Evolutionary conservation across 2,797 vertebrate species (phyloP).

Genomic region (Sebastes reedi): DNA sequence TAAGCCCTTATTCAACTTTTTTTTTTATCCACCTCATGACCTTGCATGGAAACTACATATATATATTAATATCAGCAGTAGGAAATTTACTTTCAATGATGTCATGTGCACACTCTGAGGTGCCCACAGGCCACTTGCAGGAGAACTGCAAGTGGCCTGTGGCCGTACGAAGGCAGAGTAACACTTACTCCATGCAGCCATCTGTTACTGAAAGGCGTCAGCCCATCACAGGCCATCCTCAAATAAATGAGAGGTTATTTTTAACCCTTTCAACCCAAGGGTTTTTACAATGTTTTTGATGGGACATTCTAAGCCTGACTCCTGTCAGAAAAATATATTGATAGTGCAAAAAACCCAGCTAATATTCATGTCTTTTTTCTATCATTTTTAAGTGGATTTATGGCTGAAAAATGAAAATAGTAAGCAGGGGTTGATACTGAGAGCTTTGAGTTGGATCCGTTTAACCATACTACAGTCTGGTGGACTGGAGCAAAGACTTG

Average conservation of each 20-base stretch:
- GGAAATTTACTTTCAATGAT: background rate
- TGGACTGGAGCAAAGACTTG: background rate
- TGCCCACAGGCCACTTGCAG: background rate
- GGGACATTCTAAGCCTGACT: background rate
- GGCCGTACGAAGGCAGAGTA: conserved; percentile 9
- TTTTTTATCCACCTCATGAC: background rate
- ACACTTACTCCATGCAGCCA: conserved; percentile 9
- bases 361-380: background rate
- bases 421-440: background rate
- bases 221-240: background rate
- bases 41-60: background rate
- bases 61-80: background rate
- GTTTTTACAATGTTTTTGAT: background rate
- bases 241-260: background rate
- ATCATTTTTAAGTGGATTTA: background rate
- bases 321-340: background rate
- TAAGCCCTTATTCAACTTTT: background rate
- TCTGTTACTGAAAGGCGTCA: background rate
- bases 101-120: background rate
- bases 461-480: background rate
- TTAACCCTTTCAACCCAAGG: background rate
- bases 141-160: background rate
- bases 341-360: background rate
- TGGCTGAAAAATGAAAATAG: background rate
- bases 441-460: background rate